A percentile compares a stretch with the other conserved stretches of the same genome.
phyloP scores from a whole-genome alignment of 2,797 vertebrate genomes.

The Melanotaenia nigrans region DNA sequence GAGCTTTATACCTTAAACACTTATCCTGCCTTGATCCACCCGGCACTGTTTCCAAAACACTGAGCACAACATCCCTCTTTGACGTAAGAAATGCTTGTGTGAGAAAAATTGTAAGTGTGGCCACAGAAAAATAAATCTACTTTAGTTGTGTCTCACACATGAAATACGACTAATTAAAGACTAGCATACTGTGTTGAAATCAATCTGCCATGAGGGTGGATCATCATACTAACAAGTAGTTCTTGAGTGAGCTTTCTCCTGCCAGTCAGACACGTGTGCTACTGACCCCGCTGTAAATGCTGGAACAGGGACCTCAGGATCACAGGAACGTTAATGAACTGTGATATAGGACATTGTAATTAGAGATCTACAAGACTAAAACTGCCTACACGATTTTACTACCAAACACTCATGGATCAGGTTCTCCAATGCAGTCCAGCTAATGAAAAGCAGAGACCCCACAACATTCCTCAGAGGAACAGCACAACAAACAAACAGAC shows the following conservation, averaged over 20 bases:
- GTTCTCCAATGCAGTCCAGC: slow-evolving; percentile 50
- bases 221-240: slow-evolving; percentile 45
- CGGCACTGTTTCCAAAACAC: slow-evolving; percentile 59
- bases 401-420: slow-evolving; percentile 27
- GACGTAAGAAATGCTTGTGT: slow-evolving; percentile 20
- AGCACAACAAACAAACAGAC: slow-evolving; percentile 65
- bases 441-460: slow-evolving; percentile 76
- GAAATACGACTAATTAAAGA: slow-evolving; percentile 35
- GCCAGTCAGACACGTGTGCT: slow-evolving; percentile 10
- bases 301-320: slow-evolving; percentile 32
- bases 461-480: slow-evolving; percentile 62
- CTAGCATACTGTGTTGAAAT: slow-evolving; percentile 32
- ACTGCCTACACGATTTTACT: slow-evolving; percentile 18
- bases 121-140: slow-evolving; percentile 21
- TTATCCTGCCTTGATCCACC: slow-evolving; percentile 71
- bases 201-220: slow-evolving; percentile 1
- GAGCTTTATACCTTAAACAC: slow-evolving; percentile 62
- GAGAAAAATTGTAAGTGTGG: slow-evolving; percentile 16
- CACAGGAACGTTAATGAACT: slow-evolving; percentile 40
- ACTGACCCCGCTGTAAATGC: slow-evolving; percentile 51
- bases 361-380: slow-evolving; percentile 41
- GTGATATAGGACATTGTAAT: slow-evolving; percentile 35
- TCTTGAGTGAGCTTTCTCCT: slow-evolving; percentile 20
- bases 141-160: slow-evolving; percentile 19
- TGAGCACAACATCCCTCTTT: slow-evolving; percentile 38